phyloP scores from a whole-genome alignment of 2,888 invertebrate species.

The Drosophila atroscutellata region DNA sequence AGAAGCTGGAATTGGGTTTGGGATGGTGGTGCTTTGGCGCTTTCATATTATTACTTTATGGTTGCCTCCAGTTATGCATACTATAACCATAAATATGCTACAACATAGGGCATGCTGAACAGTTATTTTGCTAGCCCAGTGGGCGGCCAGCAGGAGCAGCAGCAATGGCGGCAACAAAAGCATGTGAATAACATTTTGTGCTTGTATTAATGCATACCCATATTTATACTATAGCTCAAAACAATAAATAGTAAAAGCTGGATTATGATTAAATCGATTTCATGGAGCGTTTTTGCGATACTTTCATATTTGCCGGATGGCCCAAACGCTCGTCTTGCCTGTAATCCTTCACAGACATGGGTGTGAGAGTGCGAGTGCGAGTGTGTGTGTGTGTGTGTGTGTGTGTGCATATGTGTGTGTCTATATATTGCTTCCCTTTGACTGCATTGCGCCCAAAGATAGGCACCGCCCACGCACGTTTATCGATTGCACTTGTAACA shows the following conservation, averaged over 20 bases:
- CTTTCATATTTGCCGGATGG: constrained; percentile 40
- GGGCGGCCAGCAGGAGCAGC: constrained; percentile 16
- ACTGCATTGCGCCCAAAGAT: constrained; percentile 67
- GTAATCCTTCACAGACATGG: constrained; percentile 46
- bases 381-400: constrained; percentile 18
- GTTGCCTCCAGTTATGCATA: constrained; percentile 79
- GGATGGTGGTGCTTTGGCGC: constrained; percentile 43
- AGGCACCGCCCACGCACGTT: constrained; percentile 66
- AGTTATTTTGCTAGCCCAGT: constrained; percentile 40
- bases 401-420: constrained; percentile 13
- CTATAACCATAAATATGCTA: constrained; percentile 79
- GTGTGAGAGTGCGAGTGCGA: neutral
- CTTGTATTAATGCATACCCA: constrained; percentile 78
- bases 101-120: constrained; percentile 36
- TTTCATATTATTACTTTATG: constrained; percentile 79
- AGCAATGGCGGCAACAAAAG: constrained; percentile 48
- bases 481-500: constrained; percentile 65
- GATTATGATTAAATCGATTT: constrained; percentile 81
- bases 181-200: constrained; percentile 72
- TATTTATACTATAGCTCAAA: constrained; percentile 81
- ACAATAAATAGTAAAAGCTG: constrained; percentile 81
- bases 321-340: constrained; percentile 35
- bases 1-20: neutral
- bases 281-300: constrained; percentile 62
- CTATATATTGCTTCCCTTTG: constrained; percentile 40